Evolutionary conservation across 2,888 invertebrate genomes (phyloP).

Genomic region (Acanthosepion lycidas): DNA sequence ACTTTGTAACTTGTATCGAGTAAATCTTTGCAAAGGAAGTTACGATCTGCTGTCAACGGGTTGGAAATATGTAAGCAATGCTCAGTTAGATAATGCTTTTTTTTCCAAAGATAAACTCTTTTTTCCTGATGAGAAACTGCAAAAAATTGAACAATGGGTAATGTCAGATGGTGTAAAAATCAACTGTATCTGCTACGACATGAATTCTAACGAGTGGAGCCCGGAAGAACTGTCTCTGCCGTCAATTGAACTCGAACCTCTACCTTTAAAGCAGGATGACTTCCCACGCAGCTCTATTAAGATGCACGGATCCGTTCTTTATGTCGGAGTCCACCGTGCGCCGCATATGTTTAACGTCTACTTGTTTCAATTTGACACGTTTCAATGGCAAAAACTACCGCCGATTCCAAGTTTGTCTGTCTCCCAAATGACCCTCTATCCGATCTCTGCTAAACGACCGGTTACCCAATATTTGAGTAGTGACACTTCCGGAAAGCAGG

Average conservation of each 20-base stretch:
- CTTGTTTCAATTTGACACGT: not conserved
- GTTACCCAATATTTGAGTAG: not conserved
- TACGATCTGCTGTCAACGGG: not conserved
- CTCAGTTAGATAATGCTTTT: not conserved
- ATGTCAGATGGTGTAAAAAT: too few species aligned
- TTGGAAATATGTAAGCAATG: not conserved
- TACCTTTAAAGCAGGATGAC: not conserved
- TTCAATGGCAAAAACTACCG: not conserved
- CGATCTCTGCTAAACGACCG: not conserved
- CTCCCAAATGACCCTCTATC: not conserved
- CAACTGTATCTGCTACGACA: not conserved
- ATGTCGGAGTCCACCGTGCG: not conserved
- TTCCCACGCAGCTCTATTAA: not conserved
- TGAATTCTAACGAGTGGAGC: not conserved
- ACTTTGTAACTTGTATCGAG: not conserved
- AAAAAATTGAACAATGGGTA: too few species aligned
- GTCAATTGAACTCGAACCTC: not conserved
- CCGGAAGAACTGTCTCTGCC: not conserved
- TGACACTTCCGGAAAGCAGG: not conserved
- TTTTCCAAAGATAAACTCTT: not conserved
- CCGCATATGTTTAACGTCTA: slow-evolving; percentile 21
- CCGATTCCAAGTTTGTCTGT: not conserved
- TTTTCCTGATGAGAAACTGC: not conserved
- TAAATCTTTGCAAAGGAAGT: not conserved
- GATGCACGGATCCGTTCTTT: not conserved